Percentiles rank a stretch among this genome's conserved stretches.
Evolutionary conservation across 2,797 vertebrate species (phyloP).

Genomic region (Rhinophrynus dorsalis): DNA sequence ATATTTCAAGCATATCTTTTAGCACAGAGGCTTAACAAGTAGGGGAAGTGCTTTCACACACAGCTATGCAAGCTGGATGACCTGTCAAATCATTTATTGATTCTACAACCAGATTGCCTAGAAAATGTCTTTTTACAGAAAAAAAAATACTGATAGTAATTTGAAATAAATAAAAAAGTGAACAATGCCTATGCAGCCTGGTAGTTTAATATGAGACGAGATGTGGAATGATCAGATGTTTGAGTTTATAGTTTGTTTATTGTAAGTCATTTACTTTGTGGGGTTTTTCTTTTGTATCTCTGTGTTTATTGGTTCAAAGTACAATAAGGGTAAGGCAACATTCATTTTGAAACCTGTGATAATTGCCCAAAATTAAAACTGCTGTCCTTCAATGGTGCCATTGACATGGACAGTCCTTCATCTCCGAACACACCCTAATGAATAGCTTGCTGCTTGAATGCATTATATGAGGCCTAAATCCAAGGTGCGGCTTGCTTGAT

Average conservation of each 20-base stretch:
- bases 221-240: slow-evolving; percentile 34
- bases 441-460: no score
- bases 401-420: no score
- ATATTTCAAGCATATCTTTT: slow-evolving; percentile 64
- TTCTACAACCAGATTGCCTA: slow-evolving; percentile 61
- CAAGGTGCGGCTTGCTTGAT: no score
- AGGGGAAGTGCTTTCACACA: slow-evolving; percentile 53
- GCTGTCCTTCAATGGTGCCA: no score
- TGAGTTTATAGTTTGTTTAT: slow-evolving; percentile 10
- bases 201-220: slow-evolving; percentile 47
- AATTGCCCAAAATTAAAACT: no score
- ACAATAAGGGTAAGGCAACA: no score
- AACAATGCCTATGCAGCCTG: slow-evolving; percentile 32
- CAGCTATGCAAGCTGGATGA: slow-evolving; percentile 54
- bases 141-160: slow-evolving; percentile 57
- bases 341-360: no score
- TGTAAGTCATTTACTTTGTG: slow-evolving; percentile 47
- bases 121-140: slow-evolving; percentile 57
- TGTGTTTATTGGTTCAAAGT: slow-evolving; percentile 8
- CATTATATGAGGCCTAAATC: no score
- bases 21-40: slow-evolving; percentile 59
- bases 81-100: slow-evolving; percentile 62
- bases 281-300: slow-evolving; percentile 1
- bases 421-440: no score
- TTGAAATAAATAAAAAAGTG: slow-evolving; percentile 45